Percentiles rank a stretch among this genome's conserved stretches.
These are phyloP conservation scores for Plutomurus gul DNA, from an alignment of 1,140 invertebrate species.

Conservation along the genomic window DNA sequence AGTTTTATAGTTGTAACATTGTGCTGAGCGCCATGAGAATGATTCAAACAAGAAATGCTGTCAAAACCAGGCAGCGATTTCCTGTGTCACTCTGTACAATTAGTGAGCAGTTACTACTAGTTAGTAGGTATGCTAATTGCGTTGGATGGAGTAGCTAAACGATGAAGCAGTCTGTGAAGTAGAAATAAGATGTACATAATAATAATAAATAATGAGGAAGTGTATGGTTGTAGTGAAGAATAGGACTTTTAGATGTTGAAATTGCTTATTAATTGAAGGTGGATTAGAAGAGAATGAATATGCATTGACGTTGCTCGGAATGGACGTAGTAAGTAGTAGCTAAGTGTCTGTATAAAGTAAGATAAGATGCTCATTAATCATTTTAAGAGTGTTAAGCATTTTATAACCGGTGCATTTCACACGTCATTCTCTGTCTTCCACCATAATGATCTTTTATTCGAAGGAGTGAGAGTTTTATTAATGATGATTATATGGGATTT, in stretches of 20 bases:
- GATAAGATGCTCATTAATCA: conserved; percentile 49
- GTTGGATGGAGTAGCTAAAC: too few relatives aligned
- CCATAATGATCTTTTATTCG: conserved; percentile 11
- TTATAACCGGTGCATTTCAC: conserved; percentile 52
- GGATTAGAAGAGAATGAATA: too few relatives aligned
- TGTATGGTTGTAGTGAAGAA: background rate
- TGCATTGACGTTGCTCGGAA: too few relatives aligned
- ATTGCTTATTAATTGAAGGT: conserved; percentile 48
- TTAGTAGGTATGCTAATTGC: too few relatives aligned
- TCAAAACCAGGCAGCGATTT: too few relatives aligned
- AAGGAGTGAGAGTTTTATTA: conserved; percentile 34
- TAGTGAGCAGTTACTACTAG: too few relatives aligned
- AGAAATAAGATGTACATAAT: background rate
- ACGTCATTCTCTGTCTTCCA: conserved; percentile 34
- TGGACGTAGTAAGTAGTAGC: background rate
- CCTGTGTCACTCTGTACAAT: too few relatives aligned
- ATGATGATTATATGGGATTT: conserved; percentile 41
- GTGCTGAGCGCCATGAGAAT: too few relatives aligned
- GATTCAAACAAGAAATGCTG: too few relatives aligned
- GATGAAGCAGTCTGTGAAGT: too few relatives aligned
- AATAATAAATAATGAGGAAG: background rate
- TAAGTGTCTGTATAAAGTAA: too few relatives aligned
- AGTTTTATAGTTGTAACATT: too few relatives aligned
- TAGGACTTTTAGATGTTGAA: conserved; percentile 38
- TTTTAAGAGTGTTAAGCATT: conserved; percentile 48